Base-by-base conservation (phyloP, 2,797 vertebrate genomes). In the Lutjanus argentimaculatus region DNA sequence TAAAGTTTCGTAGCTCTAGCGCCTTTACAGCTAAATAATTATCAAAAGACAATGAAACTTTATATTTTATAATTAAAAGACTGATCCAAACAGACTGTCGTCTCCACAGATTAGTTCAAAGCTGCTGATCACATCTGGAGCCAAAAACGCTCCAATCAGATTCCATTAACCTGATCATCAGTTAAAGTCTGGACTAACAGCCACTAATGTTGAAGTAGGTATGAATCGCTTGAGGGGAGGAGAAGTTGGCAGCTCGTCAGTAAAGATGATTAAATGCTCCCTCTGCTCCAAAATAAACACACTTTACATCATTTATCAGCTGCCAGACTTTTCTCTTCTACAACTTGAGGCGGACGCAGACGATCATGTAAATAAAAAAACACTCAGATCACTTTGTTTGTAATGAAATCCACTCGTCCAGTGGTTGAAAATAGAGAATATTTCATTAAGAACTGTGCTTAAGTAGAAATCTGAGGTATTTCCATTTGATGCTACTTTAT, bases 101-200 rank as follows among this genome's bases (percentile, higher is more conserved):
- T 62, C 79, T 49, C 67, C 6, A 17, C 1, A 17, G 40, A 76
- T 61, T 9, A 8, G 19, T 6, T 74, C n/a, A 49, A 65, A 65
- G 55, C 72, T 51, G 65, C 21, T 10, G 64, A 72, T 56, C 25
- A 51, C 36, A 64, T 61, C 57, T 40, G 71, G 45, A 65, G 58
- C 40, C 30, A 53, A 17, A 49, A 25, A 14, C n/a, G 52, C 21
- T 14, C 6, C 1, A n/a, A 72, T 68, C 56, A 40, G 46, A 64
- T 48, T 70, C 56, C 67, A 67, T 72, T 72, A 62, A 79, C 71
- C 46, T 36, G 72, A 67, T 67, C 15, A 79, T 72, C 65, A 80
- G 55, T 71, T 56, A 4, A 42, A 70, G 11, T 59, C n/a, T 16
- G 53, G 45, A 62, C 43, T 40, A 61, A 68, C 61, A 56, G 40